Base-by-base conservation (phyloP, 2,113 vertebrate genomes). In the Cyprinodon brontotheroides region DNA sequence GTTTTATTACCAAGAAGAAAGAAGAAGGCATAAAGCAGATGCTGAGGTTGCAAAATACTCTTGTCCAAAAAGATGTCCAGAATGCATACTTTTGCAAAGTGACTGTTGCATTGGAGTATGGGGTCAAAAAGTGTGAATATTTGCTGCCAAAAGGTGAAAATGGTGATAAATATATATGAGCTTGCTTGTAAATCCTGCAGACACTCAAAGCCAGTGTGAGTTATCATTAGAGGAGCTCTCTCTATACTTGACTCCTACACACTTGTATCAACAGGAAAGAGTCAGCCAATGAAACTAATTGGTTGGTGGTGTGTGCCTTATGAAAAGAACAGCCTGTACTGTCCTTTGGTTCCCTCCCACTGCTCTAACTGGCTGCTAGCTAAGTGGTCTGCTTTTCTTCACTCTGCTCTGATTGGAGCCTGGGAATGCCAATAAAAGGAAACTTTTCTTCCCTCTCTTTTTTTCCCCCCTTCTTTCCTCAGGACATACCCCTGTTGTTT, bases 301-400 rank as follows among this genome's bases (percentile, higher is more conserved):
- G 88, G 87, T 29, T 29, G 29, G 78, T 80, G 86, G 91, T 92
- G 86, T 91, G 92, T 86, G 85, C 85, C 88, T 82, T 82, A 70
- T 90, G 86, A 91, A 91, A 91, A 93, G 93, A 92, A 94, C 92
- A 94, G 88, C 78, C 86, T 93, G 93, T 94, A 89, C 93, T 86
- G 76, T 86, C 75, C 70, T 0, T 29, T 3, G 60, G 22, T 61
- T 86, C 88, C 90, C 90, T 86, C 89, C 89, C 82, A 79, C 83
- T 12, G 75, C 72, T 68, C 70, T 86, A 74, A 91, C 77, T 95
- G 93, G 93, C 88, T 92, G 76, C 5, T 38, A 74, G 43, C 65
- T 86, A 82, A 91, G 93, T 94, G 94, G 93, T 91, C 88, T 94
- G 94, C 90, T 94, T 93, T 92, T 81, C 78, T 72, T 78, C 53